Base-by-base conservation (phyloP, 2,888 invertebrate species). In the Phrixothrix hirtus region DNA sequence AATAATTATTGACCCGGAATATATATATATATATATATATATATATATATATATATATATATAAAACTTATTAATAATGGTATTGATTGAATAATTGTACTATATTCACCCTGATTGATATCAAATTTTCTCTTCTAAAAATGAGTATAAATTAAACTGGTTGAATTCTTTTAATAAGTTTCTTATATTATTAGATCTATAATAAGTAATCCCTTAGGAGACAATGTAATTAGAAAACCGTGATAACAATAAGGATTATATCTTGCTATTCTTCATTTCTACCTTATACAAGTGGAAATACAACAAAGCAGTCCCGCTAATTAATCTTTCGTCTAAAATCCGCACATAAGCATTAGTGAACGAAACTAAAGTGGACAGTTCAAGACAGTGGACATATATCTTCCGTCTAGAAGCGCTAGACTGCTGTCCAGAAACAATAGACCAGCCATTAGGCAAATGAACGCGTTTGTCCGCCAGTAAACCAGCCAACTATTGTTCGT, bases 371-470 rank as follows among this genome's bases (percentile, higher is more conserved):
- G 58, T 57, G 66, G 63, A 65, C 64, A 64, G 59, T 58, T 55
- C 52, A 52, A 58, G 63, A 67, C 66, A 65, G 58, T 46, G 63
- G 63, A 69, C 70, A 73, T 72, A 71, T 72, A 72, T 72, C 72
- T 73, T 70, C 56, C 62, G 68, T 68, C 65, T 69, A 65, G 65
- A 67, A 69, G 67, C 69, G 70, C 69, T 70, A 67, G 71, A 64
- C 69, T 67, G 64, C 72, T 72, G 72, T 73, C 71, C 69, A 68
- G 70, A 72, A 70, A 74, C 74, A 74, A 74, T 74, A 73, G 74
- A 67, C 68, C 64, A 71, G 68, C 73, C 74, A 74, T 74, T 74
- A 74, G 73, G 74, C 72, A 73, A 74, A 74, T 74, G 74, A 74
- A 73, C 71, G 71, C 68, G 70, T 63, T 62, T 57, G 60, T 50